phyloP scores from a whole-genome alignment of 2,113 vertebrate species.

The Fregetta grallaria region DNA sequence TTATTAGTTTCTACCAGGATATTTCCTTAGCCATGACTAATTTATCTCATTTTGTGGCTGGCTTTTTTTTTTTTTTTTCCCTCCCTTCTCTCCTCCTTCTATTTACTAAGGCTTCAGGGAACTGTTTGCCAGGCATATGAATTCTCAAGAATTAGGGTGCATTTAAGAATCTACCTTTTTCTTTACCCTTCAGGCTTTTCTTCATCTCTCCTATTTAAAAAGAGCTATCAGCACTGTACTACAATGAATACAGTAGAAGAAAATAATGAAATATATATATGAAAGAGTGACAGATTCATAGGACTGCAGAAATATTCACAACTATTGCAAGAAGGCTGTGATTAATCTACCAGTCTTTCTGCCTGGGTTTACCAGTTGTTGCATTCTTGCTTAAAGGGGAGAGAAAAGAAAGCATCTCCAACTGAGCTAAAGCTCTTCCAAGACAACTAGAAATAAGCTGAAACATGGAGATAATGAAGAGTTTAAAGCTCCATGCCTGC shows the following conservation, averaged over 20 bases:
- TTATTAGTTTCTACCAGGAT: conserved; percentile 61
- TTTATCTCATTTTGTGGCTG: conserved; percentile 28
- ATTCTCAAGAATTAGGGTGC: not conserved
- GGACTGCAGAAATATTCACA: not conserved
- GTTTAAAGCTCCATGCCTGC: not conserved
- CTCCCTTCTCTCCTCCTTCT: not conserved
- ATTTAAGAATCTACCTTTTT: not conserved
- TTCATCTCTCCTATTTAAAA: not conserved
- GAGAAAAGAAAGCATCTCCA: not conserved
- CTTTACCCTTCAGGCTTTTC: not conserved
- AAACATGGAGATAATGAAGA: not conserved
- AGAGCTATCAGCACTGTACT: not conserved
- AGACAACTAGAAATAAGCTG: not conserved
- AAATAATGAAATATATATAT: not conserved
- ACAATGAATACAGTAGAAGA: not conserved
- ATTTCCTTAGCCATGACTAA: conserved; percentile 52
- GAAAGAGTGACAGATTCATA: not conserved
- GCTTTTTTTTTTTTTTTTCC: not conserved
- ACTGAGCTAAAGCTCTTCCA: not conserved
- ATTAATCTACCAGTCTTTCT: not conserved
- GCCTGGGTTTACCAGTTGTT: not conserved
- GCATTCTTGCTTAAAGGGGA: not conserved
- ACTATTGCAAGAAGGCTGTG: not conserved
- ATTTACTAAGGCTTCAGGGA: not conserved
- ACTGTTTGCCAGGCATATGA: not conserved